A percentile compares a stretch with the other conserved stretches of the same genome.
These are phyloP conservation scores for Hemicordylus capensis DNA, from an alignment of 2,113 vertebrate genomes.

Conservation along the genomic window DNA sequence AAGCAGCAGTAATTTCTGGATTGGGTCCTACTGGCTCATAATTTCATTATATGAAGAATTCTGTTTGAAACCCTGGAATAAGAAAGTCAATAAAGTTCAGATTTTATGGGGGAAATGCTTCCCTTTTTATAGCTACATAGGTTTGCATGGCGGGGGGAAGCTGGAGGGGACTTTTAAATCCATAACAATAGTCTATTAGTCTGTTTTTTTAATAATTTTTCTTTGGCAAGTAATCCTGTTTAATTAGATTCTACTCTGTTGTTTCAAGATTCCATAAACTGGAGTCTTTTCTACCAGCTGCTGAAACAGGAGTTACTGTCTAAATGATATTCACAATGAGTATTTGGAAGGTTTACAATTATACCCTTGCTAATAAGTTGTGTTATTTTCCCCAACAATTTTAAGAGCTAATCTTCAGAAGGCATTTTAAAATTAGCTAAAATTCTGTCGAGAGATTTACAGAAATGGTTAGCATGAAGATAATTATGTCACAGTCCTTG, in stretches of 20 bases:
- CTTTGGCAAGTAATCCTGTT: constrained; percentile 84
- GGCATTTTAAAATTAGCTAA: constrained; percentile 87
- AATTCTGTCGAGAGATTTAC: constrained; percentile 86
- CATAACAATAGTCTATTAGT: constrained; percentile 81
- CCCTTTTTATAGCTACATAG: constrained; percentile 52
- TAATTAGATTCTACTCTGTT: constrained; percentile 87
- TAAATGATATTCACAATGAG: constrained; percentile 86
- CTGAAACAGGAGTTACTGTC: constrained; percentile 82
- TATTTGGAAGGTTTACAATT: constrained; percentile 86
- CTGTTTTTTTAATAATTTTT: constrained; percentile 85
- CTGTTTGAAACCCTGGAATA: constrained; percentile 64
- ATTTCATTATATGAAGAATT: constrained; percentile 62
- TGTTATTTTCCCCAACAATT: constrained; percentile 85
- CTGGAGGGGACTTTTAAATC: constrained; percentile 71
- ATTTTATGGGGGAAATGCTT: constrained; percentile 63
- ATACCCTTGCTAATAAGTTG: constrained; percentile 88
- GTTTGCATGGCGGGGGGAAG: constrained; percentile 66
- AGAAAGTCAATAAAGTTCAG: constrained; percentile 55
- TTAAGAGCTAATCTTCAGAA: constrained; percentile 84
- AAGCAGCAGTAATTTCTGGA: background rate
- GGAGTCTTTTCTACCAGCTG: constrained; percentile 84
- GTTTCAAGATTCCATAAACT: constrained; percentile 86
- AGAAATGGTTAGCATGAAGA: constrained; percentile 85
- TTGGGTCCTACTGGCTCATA: constrained; percentile 51
- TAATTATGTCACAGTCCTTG: constrained; percentile 86